These are phyloP conservation scores for Limnephilus auricula DNA, from an alignment of 2,888 invertebrate genomes.

Conservation along the genomic window DNA sequence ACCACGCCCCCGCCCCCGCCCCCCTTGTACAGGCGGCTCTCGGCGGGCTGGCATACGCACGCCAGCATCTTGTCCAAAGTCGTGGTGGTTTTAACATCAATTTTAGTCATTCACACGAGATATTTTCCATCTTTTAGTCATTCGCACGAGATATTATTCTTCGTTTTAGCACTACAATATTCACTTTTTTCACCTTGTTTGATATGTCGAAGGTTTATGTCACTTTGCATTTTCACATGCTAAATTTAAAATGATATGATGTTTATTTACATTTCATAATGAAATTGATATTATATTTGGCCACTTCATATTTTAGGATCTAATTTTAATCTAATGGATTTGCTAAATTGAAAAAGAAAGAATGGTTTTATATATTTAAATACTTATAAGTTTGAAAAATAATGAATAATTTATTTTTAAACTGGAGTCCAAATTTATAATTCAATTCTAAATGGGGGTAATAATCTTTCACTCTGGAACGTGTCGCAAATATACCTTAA, in stretches of 20 bases:
- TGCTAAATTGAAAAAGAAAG: neutral
- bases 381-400: no score
- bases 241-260: neutral
- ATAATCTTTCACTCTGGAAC: no score
- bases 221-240: neutral
- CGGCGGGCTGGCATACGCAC: constrained; percentile 82
- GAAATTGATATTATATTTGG: neutral
- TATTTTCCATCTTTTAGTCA: neutral
- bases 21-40: constrained; percentile 77
- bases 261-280: neutral
- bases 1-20: constrained; percentile 77
- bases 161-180: neutral
- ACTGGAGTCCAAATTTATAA: no score
- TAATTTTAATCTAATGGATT: neutral
- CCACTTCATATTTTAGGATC: neutral
- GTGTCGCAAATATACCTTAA: no score
- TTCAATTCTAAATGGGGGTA: no score
- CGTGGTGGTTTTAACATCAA: constrained; percentile 33
- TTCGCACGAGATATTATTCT: neutral
- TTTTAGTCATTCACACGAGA: constrained; percentile 4
- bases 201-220: neutral
- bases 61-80: constrained; percentile 76
- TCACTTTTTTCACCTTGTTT: neutral
- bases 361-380: neutral
- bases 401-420: no score